A percentile compares a stretch with the other conserved stretches of the same genome.
phyloP scores from a whole-genome alignment of 2,888 invertebrate genomes.

The Apamea monoglypha region DNA sequence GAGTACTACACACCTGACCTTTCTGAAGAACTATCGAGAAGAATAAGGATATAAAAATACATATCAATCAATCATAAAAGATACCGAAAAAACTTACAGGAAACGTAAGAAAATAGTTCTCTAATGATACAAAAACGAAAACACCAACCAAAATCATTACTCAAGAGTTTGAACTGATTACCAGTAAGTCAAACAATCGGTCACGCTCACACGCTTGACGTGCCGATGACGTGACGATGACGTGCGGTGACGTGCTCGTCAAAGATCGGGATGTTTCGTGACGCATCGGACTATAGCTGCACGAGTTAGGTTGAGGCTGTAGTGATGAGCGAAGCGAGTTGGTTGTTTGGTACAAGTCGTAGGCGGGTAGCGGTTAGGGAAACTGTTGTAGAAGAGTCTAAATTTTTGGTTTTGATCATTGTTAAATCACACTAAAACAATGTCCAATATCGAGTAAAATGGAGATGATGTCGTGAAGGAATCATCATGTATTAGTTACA shows the following conservation, averaged over 20 bases:
- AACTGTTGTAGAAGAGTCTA: neutral
- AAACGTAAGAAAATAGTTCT: neutral
- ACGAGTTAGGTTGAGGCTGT: conserved; percentile 39
- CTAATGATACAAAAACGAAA: neutral
- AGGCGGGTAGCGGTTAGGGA: neutral
- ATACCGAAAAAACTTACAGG: neutral
- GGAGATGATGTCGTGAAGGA: no score
- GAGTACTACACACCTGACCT: no score
- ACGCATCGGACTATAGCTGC: conserved; percentile 53
- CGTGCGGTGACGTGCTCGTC: conserved; percentile 50
- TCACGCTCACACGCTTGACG: conserved; percentile 59
- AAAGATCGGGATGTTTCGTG: conserved; percentile 60
- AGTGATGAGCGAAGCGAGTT: conserved; percentile 15
- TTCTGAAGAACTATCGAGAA: neutral
- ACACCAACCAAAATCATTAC: conserved; percentile 33
- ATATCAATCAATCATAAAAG: neutral
- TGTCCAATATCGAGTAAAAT: neutral
- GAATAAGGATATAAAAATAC: neutral
- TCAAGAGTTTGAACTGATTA: conserved; percentile 54
- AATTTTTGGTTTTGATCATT: neutral
- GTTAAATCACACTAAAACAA: neutral
- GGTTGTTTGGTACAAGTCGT: neutral
- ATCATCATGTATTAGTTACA: neutral
- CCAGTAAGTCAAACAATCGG: conserved; percentile 51
- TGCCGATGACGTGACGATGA: conserved; percentile 48